Conservation (phyloP, 1,140 invertebrate genomes). For the Drosophila guanche region DNA sequence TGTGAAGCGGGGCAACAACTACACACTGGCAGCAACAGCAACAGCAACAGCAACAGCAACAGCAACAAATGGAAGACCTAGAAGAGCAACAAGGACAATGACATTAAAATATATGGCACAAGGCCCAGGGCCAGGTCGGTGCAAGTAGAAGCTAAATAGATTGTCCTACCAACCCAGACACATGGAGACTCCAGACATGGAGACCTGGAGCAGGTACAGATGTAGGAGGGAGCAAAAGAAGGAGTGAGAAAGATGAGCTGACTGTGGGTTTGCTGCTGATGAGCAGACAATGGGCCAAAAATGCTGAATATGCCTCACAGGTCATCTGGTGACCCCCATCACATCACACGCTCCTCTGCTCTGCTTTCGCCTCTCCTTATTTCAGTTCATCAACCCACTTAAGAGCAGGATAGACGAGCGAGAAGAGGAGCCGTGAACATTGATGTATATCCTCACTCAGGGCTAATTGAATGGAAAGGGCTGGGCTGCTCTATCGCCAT, state of each 20-base stretch:
- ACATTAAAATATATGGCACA: conserved; percentile 42
- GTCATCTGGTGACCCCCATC: conserved; percentile 31
- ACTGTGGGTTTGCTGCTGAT: neutral
- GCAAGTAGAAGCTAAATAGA: conserved; percentile 38
- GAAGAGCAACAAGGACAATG: conserved; percentile 21
- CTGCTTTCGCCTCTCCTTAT: conserved; percentile 12
- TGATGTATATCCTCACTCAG: conserved; percentile 72
- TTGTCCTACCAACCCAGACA: conserved; percentile 28
- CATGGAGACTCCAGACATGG: no score
- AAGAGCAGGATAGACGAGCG: neutral
- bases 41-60: conserved; percentile 1
- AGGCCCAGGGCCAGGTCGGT: neutral
- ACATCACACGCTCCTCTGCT: neutral
- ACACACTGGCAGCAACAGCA: conserved; percentile 18
- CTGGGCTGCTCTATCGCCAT: no score
- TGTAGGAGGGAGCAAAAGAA: no score
- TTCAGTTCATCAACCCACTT: conserved; percentile 30
- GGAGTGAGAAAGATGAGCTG: neutral
- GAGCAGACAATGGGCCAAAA: conserved; percentile 48
- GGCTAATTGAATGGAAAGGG: conserved; percentile 65
- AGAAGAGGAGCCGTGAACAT: conserved; percentile 15
- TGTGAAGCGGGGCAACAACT: conserved; percentile 51
- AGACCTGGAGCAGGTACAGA: no score
- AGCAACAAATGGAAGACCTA: conserved; percentile 26
- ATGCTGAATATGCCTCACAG: conserved; percentile 63